Evolutionary conservation across 2,113 vertebrate genomes (phyloP).

Genomic region (Podarcis cretensis): DNA sequence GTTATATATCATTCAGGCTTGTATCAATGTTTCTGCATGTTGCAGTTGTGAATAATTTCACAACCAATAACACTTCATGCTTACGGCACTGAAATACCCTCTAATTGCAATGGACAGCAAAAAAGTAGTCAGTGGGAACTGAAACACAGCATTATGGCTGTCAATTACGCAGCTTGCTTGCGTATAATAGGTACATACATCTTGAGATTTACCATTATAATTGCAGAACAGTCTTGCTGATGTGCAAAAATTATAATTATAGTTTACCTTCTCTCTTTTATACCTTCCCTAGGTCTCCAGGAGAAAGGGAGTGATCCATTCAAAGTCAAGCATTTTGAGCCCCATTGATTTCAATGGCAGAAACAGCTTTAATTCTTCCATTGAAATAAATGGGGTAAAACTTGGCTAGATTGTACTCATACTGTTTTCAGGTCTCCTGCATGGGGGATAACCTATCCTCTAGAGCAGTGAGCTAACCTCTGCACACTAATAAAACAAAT

Average conservation of each 20-base stretch:
- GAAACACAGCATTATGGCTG: neutral
- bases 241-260: neutral
- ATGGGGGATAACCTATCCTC: neutral
- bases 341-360: neutral
- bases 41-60: constrained; percentile 6
- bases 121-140: neutral
- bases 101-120: neutral
- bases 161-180: neutral
- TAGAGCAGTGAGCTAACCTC: neutral
- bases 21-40: neutral
- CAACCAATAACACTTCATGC: neutral
- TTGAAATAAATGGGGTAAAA: neutral
- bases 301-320: neutral
- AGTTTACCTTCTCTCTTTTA: neutral
- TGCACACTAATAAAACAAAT: too few relatives aligned
- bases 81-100: neutral
- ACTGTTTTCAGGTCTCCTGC: neutral
- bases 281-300: neutral
- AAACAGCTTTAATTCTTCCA: neutral
- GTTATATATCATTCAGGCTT: too few relatives aligned
- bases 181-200: neutral
- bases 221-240: constrained; percentile 4
- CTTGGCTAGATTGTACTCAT: neutral
- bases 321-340: neutral
- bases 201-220: neutral